phyloP scores from a whole-genome alignment of 2,888 invertebrate genomes.

The Cremastobaeus sp. region DNA sequence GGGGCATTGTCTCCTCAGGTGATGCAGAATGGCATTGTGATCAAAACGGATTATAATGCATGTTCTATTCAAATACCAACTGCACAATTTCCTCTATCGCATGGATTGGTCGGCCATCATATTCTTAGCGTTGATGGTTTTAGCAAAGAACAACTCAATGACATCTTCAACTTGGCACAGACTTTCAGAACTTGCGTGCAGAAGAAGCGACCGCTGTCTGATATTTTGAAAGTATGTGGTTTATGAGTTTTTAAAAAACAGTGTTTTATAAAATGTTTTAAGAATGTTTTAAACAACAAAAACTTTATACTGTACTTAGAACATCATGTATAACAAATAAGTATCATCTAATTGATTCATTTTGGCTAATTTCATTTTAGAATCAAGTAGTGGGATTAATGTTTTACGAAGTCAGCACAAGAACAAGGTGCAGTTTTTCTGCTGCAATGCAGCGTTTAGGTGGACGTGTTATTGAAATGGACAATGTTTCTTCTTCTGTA shows the following conservation, averaged over 20 bases:
- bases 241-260: background rate
- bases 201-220: constrained; percentile 90
- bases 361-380: constrained; percentile 77
- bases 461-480: constrained; percentile 93
- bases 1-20: constrained; percentile 71
- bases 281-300: no score
- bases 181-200: constrained; percentile 88
- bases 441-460: constrained; percentile 98
- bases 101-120: constrained; percentile 85
- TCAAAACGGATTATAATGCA: constrained; percentile 75
- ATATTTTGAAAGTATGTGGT: constrained; percentile 84
- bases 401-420: constrained; percentile 98
- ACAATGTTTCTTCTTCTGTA: constrained; percentile 93
- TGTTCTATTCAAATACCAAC: constrained; percentile 67
- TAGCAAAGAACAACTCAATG: constrained; percentile 92
- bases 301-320: no score
- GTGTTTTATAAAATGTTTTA: background rate
- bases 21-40: constrained; percentile 65
- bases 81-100: constrained; percentile 68
- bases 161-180: constrained; percentile 96
- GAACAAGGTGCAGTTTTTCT: constrained; percentile 97
- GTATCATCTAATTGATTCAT: constrained; percentile 3
- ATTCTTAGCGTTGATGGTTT: constrained; percentile 92
- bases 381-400: constrained; percentile 97
- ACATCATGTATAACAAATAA: no score